A percentile compares a stretch with the other conserved stretches of the same genome.
Evolutionary conservation across 2,888 invertebrate species (phyloP).

Genomic region (Drosophila merina): DNA sequence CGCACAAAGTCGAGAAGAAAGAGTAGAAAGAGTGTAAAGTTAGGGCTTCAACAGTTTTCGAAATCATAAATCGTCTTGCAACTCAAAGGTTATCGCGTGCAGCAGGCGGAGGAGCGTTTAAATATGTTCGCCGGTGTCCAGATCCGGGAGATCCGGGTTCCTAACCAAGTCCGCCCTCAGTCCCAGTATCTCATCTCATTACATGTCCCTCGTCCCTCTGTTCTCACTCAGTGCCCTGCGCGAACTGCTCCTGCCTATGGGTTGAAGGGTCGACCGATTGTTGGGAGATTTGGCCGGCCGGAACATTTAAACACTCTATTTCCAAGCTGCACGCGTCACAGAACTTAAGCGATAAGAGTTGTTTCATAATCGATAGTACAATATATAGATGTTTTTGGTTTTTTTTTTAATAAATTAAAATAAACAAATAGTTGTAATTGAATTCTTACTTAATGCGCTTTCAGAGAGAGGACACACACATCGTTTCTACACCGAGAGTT

Average conservation of each 20-base stretch:
- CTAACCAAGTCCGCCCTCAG: conserved; percentile 32
- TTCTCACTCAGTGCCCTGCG: conserved; percentile 43
- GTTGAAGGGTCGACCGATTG: conserved; percentile 7
- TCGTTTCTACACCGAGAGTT: conserved; percentile 76
- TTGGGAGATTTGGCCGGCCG: conserved; percentile 22
- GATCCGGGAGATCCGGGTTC: conserved; percentile 27
- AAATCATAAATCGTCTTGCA: conserved; percentile 29
- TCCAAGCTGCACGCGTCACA: conserved; percentile 66
- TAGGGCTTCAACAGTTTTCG: not conserved
- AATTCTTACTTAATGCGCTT: conserved; percentile 79
- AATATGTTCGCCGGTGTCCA: conserved; percentile 49
- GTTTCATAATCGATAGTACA: conserved; percentile 40
- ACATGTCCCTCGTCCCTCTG: conserved; percentile 23
- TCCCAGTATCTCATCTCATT: conserved; percentile 10
- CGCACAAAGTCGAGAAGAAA: conserved; percentile 32
- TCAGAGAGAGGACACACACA: conserved; percentile 79
- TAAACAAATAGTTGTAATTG: conserved; percentile 68
- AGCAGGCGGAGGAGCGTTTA: conserved; percentile 59
- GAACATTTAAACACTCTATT: conserved; percentile 63
- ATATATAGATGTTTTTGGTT: conserved; percentile 30
- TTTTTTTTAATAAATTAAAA: conserved; percentile 49
- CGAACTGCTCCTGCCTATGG: conserved; percentile 37
- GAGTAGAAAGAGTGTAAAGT: conserved; percentile 5
- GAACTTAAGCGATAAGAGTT: conserved; percentile 65
- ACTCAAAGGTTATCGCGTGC: conserved; percentile 66